Conservation (phyloP, 2,888 invertebrate species). For the Pollenia griseotomentosa region DNA sequence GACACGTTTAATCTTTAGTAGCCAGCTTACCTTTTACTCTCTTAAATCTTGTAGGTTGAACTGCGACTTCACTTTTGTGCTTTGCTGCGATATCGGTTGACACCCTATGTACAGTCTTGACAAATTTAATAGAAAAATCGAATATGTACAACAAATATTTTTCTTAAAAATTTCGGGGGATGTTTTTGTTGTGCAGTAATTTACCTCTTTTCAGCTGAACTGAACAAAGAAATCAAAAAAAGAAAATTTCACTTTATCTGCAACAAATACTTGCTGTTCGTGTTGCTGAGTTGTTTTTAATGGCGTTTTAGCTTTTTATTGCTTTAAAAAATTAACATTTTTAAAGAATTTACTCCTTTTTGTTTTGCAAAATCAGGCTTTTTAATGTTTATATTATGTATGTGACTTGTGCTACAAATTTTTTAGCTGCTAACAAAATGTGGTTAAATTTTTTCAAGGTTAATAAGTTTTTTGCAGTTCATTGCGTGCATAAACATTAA, state of each 20-base stretch:
- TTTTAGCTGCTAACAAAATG: too few relatives aligned
- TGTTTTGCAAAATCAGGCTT: neutral
- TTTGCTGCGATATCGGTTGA: too few relatives aligned
- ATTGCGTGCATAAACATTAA: too few relatives aligned
- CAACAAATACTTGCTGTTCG: neutral
- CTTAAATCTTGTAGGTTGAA: neutral
- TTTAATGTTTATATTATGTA: neutral
- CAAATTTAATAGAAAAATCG: too few relatives aligned
- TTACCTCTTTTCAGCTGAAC: neutral
- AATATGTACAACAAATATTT: neutral
- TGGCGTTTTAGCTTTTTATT: neutral
- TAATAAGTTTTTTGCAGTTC: too few relatives aligned
- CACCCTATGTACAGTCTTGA: too few relatives aligned
- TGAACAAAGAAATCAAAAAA: constrained; percentile 49
- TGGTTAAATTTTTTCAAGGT: too few relatives aligned
- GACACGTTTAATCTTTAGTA: constrained; percentile 1
- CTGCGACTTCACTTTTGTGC: neutral
- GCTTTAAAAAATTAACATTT: neutral
- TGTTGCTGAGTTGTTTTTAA: neutral
- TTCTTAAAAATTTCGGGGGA: neutral
- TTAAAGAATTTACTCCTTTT: neutral
- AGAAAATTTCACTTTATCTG: constrained; percentile 20
- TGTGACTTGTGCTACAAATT: too few relatives aligned
- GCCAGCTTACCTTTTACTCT: constrained; percentile 53
- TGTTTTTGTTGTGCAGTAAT: neutral